phyloP scores from a whole-genome alignment of 2,113 vertebrate species.

The Pyrgilauda ruficollis region DNA sequence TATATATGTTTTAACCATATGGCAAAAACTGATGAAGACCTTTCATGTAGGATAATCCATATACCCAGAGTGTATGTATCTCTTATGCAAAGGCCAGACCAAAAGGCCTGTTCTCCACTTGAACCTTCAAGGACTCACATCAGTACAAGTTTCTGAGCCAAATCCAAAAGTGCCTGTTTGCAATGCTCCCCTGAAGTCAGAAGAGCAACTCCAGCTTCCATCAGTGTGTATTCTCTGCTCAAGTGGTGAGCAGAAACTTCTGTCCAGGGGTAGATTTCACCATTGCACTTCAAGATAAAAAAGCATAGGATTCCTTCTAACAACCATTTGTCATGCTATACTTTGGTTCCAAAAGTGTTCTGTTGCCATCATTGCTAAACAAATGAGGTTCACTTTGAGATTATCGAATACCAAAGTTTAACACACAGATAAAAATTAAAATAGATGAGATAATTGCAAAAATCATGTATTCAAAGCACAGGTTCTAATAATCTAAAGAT shows the following conservation, averaged over 20 bases:
- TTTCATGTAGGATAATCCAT: constrained; percentile 64
- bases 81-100: background rate
- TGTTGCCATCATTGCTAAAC: background rate
- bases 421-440: background rate
- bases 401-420: background rate
- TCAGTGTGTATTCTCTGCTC: background rate
- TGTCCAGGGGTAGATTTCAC: background rate
- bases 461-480: background rate
- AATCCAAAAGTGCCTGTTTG: background rate
- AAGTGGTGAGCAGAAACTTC: background rate
- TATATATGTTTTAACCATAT: constrained; percentile 65
- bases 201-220: background rate
- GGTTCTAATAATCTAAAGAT: background rate
- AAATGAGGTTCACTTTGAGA: background rate
- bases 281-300: background rate
- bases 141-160: background rate
- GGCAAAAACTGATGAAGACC: constrained; percentile 60
- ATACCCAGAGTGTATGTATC: constrained; percentile 6
- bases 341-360: background rate
- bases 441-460: background rate
- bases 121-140: background rate
- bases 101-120: background rate
- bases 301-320: background rate
- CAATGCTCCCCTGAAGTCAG: background rate
- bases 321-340: background rate